Percentiles rank a stretch among this genome's conserved stretches.
Conservation (phyloP, 1,140 invertebrate genomes). For the Drosophila rhopaloa region DNA sequence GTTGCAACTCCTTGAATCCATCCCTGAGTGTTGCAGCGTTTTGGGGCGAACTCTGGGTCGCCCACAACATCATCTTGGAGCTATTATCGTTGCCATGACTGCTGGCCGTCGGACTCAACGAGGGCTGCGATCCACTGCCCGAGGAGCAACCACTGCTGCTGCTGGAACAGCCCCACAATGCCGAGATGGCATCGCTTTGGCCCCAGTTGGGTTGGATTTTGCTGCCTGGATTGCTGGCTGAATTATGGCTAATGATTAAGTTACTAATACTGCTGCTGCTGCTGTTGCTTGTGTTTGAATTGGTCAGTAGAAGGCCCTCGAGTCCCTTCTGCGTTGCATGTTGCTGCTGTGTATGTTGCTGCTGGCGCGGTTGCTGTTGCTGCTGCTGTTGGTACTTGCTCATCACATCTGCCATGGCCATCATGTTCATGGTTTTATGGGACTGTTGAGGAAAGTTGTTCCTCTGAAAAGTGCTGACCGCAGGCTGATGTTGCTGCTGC, state of each 20-base stretch:
- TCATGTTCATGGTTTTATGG: constrained; percentile 56
- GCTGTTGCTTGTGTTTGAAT: constrained; percentile 53
- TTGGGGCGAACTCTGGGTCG: constrained; percentile 70
- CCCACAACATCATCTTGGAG: constrained; percentile 68
- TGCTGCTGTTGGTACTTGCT: constrained; percentile 67
- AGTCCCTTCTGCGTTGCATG: constrained; percentile 34
- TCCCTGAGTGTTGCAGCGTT: constrained; percentile 59
- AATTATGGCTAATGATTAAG: constrained; percentile 84
- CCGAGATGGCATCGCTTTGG: constrained; percentile 73
- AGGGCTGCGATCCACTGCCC: constrained; percentile 77
- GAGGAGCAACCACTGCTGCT: constrained; percentile 77
- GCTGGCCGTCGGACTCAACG: constrained; percentile 77
- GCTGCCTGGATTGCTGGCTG: constrained; percentile 72
- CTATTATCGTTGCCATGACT: constrained; percentile 73
- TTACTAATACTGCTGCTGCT: constrained; percentile 84
- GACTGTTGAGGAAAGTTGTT: constrained; percentile 47
- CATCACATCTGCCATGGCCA: constrained; percentile 73
- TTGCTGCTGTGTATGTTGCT: constrained; percentile 50
- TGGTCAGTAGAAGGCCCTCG: constrained; percentile 50
- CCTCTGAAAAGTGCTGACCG: constrained; percentile 16
- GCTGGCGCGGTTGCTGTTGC: constrained; percentile 40
- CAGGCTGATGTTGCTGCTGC: constrained; percentile 42
- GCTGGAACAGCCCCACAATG: constrained; percentile 77
- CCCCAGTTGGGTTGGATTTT: constrained; percentile 50
- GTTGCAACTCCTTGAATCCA: constrained; percentile 47